Evolutionary conservation across 2,113 vertebrate genomes (phyloP).

Genomic region (Gymnobelideus leadbeateri): DNA sequence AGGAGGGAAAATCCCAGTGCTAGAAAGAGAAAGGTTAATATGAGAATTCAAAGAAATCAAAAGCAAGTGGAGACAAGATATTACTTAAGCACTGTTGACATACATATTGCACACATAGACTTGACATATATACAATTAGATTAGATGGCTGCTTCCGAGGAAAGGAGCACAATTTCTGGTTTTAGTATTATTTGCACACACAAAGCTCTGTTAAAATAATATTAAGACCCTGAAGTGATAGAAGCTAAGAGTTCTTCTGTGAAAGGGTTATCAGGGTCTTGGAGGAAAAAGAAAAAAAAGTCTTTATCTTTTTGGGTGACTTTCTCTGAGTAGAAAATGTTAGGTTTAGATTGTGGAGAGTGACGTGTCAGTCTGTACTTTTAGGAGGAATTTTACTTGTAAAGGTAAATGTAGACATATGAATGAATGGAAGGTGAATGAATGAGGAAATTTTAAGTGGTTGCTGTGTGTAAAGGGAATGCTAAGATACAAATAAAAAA

Average conservation of each 20-base stretch:
- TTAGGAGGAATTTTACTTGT: background rate
- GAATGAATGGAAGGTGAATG: background rate
- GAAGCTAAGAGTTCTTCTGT: conserved; percentile 16
- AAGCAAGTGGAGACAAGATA: conserved; percentile 61
- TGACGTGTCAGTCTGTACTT: background rate
- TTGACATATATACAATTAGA: conserved; percentile 53
- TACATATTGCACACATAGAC: background rate
- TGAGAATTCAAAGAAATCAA: conserved; percentile 55
- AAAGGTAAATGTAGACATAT: background rate
- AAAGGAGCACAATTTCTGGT: conserved; percentile 56
- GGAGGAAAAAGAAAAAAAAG: background rate
- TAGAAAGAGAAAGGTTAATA: conserved; percentile 62
- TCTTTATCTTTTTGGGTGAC: background rate
- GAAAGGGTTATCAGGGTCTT: conserved; percentile 33
- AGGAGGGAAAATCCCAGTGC: conserved; percentile 73
- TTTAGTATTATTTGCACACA: conserved; percentile 63
- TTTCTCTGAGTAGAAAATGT: background rate
- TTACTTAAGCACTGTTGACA: conserved; percentile 69
- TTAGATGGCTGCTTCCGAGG: conserved; percentile 3
- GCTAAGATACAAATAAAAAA: background rate
- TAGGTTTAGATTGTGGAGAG: background rate
- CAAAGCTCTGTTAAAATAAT: conserved; percentile 65
- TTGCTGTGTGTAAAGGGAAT: background rate
- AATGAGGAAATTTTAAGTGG: background rate
- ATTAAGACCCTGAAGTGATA: conserved; percentile 42